phyloP scores from a whole-genome alignment of 2,113 vertebrate species.

The Coptodon rendalli region DNA sequence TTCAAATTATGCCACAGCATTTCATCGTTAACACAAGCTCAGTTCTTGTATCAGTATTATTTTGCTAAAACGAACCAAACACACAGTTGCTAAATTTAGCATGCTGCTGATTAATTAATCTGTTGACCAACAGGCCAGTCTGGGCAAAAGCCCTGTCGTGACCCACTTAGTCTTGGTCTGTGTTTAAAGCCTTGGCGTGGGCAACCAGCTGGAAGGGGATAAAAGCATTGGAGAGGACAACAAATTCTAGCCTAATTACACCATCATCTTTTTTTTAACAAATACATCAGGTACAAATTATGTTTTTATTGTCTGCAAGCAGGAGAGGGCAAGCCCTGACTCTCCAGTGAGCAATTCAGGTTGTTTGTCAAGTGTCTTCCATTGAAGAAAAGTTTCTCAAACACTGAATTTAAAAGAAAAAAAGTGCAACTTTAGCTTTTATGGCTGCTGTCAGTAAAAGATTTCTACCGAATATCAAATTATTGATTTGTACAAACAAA shows the following conservation, averaged over 20 bases:
- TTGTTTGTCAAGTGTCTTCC: slow-evolving; percentile 39
- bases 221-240: slow-evolving; percentile 57
- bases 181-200: slow-evolving; percentile 45
- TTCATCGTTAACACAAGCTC: not conserved
- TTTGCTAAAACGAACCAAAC: not conserved
- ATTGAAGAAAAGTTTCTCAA: slow-evolving; percentile 4
- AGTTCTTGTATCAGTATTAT: not conserved
- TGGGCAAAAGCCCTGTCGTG: slow-evolving; percentile 22
- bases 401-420: not conserved
- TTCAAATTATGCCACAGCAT: not conserved
- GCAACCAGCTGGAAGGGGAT: slow-evolving; percentile 55
- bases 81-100: not conserved
- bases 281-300: slow-evolving; percentile 69
- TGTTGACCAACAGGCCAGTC: slow-evolving; percentile 11
- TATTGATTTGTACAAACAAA: not conserved
- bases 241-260: slow-evolving; percentile 63
- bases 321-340: slow-evolving; percentile 54
- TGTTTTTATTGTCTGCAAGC: slow-evolving; percentile 63
- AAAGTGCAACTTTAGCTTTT: not conserved
- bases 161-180: slow-evolving; percentile 39
- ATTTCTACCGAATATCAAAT: not conserved
- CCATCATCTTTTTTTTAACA: slow-evolving; percentile 30
- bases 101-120: not conserved
- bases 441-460: not conserved
- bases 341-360: slow-evolving; percentile 9